A percentile compares a stretch with the other conserved stretches of the same genome.
Conservation (phyloP, 2,888 invertebrate genomes). For the Pollenia amentaria region DNA sequence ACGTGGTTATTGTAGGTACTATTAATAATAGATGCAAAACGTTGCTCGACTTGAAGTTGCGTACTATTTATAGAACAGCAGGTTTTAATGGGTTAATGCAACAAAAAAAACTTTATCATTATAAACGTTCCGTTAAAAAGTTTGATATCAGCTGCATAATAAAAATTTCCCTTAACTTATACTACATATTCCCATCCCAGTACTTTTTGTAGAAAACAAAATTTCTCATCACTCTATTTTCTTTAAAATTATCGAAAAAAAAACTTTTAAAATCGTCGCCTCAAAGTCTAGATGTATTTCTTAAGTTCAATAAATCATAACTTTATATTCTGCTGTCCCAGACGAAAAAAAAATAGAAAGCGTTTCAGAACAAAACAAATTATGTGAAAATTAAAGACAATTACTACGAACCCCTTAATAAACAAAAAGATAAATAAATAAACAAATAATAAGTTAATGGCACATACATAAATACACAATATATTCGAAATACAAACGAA, state of each 20-base stretch:
- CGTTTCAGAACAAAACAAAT: slow-evolving; percentile 18
- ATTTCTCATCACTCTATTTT: background rate
- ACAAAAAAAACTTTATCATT: too few species aligned
- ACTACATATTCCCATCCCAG: background rate
- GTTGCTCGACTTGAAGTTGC: too few species aligned
- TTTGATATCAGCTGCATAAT: too few species aligned
- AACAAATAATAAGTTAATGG: background rate
- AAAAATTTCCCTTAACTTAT: too few species aligned
- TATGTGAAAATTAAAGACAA: slow-evolving; percentile 55
- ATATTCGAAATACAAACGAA: background rate
- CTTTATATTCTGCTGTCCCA: background rate
- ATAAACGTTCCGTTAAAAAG: too few species aligned
- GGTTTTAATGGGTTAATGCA: too few species aligned
- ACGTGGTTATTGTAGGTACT: too few species aligned
- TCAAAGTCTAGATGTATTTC: slow-evolving; percentile 53
- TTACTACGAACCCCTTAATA: slow-evolving; percentile 27
- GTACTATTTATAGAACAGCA: too few species aligned
- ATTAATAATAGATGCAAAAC: too few species aligned
- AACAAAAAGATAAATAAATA: slow-evolving; percentile 18
- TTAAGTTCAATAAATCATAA: slow-evolving; percentile 37
- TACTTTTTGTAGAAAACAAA: background rate
- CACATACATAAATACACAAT: background rate
- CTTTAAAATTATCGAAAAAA: background rate
- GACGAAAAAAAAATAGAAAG: background rate
- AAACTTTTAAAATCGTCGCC: slow-evolving; percentile 47